Evolutionary conservation across 1,140 invertebrate species (phyloP).

Genomic region (Penaeus chinensis): DNA sequence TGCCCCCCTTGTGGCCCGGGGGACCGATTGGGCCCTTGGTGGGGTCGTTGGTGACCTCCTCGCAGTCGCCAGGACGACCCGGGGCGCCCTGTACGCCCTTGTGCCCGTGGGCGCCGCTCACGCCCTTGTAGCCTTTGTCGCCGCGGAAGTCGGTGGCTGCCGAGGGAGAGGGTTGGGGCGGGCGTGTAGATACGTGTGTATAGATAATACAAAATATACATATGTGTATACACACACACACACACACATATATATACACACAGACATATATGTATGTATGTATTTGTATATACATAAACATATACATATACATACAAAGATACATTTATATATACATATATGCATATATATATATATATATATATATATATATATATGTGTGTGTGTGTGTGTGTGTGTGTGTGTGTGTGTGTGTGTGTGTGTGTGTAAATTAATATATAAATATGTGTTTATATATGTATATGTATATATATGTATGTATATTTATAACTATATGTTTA

Average conservation of each 20-base stretch:
- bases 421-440: conserved; percentile 10
- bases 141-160: too few relatives aligned
- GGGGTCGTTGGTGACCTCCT: too few relatives aligned
- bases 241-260: conserved; percentile 14
- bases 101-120: too few relatives aligned
- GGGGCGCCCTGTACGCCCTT: too few relatives aligned
- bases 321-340: not conserved
- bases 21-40: too few relatives aligned
- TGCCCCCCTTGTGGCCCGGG: too few relatives aligned
- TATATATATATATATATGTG: not conserved
- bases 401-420: conserved; percentile 2
- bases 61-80: too few relatives aligned
- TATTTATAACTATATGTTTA: too few relatives aligned
- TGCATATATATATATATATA: not conserved
- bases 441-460: not conserved
- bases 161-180: too few relatives aligned
- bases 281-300: not conserved
- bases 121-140: too few relatives aligned
- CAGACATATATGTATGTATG: not conserved
- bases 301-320: not conserved
- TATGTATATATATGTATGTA: not conserved
- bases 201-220: not conserved
- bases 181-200: too few relatives aligned
- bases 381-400: not conserved
- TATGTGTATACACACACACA: conserved; percentile 5